These are phyloP conservation scores for Ibidorhyncha struthersii DNA, from an alignment of 2,113 vertebrate genomes.

Conservation along the genomic window DNA sequence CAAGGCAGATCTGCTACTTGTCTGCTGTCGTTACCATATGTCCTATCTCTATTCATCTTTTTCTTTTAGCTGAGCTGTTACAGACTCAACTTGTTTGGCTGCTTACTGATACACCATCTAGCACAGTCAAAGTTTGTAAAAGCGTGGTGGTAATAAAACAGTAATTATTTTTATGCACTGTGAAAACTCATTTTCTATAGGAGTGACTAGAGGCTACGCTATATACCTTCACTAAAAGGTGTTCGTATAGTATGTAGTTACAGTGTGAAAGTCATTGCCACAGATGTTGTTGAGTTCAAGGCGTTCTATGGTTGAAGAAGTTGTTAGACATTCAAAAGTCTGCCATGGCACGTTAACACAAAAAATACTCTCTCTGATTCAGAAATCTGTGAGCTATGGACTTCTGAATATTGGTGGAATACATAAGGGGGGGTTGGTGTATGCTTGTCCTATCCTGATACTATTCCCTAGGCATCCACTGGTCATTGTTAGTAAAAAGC, in stretches of 20 bases:
- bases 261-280: background rate
- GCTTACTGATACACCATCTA: background rate
- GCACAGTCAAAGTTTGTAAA: background rate
- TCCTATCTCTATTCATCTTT: background rate
- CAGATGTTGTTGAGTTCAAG: background rate
- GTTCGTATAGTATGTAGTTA: background rate
- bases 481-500: background rate
- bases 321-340: background rate
- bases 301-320: background rate
- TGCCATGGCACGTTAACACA: background rate
- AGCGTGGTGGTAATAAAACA: background rate
- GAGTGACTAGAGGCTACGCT: background rate
- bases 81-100: background rate
- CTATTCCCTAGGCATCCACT: background rate
- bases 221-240: rapidly evolving
- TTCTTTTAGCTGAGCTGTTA: background rate
- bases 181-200: background rate
- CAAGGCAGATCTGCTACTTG: background rate
- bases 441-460: background rate
- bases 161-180: background rate
- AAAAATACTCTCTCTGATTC: background rate
- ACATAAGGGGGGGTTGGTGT: background rate
- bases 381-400: background rate
- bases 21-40: background rate
- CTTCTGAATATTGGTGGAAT: background rate